Evolutionary conservation across 2,113 vertebrate species (phyloP).

Genomic region (Ivindomyrus marchei): DNA sequence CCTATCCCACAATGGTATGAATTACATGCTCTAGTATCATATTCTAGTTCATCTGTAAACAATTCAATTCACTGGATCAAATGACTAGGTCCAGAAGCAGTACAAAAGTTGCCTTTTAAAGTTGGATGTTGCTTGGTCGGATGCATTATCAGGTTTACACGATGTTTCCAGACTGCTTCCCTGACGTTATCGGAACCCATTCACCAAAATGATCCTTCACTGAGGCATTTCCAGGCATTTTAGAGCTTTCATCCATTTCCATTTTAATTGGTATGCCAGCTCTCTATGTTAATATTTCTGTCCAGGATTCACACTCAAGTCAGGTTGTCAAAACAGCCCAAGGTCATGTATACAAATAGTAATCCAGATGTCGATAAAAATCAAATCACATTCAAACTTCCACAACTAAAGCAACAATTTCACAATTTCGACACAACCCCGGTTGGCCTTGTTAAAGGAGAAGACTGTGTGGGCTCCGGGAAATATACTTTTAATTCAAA

Average conservation of each 20-base stretch:
- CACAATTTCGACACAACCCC: background rate
- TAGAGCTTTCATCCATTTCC: background rate
- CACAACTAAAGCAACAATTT: background rate
- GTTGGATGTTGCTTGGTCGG: background rate
- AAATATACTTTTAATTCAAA: background rate
- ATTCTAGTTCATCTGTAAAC: background rate
- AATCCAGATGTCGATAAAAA: background rate
- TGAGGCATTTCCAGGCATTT: background rate
- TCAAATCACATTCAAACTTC: background rate
- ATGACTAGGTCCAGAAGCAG: background rate
- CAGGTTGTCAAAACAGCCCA: background rate
- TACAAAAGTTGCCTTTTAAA: background rate
- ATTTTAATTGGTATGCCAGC: background rate
- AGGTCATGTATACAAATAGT: background rate
- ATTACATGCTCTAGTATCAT: background rate
- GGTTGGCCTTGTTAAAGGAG: background rate
- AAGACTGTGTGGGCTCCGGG: background rate
- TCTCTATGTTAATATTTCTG: background rate
- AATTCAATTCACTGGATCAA: background rate
- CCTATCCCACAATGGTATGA: background rate
- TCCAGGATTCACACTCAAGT: background rate
- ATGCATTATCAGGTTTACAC: background rate
- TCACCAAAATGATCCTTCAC: background rate
- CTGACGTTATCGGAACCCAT: background rate
- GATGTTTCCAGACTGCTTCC: background rate